phyloP scores from a whole-genome alignment of 1,140 invertebrate genomes.

The Drosophila carrolli region DNA sequence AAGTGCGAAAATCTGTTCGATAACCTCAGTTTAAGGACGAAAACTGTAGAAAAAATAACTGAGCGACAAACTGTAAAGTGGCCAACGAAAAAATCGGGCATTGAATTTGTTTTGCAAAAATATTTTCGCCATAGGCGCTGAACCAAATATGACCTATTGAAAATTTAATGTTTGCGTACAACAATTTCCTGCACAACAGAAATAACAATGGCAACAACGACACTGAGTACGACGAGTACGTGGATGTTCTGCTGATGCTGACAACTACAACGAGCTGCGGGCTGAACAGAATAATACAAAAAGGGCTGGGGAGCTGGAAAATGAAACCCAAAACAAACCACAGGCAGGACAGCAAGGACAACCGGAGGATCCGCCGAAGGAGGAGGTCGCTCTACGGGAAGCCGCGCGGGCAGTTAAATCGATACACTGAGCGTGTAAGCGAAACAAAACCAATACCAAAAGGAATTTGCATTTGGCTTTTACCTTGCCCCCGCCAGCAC shows the following conservation, averaged over 20 bases:
- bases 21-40: conserved; percentile 33
- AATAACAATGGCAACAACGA: conserved; percentile 40
- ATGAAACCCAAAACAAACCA: conserved; percentile 61
- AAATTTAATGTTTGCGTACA: conserved; percentile 79
- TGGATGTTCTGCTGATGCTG: conserved; percentile 48
- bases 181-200: conserved; percentile 67
- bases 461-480: conserved; percentile 70
- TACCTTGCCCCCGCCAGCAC: conserved; percentile 8
- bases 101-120: conserved; percentile 45
- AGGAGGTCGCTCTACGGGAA: conserved; percentile 54
- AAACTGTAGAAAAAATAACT: conserved; percentile 8
- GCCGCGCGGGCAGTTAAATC: conserved; percentile 68
- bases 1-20: conserved; percentile 66
- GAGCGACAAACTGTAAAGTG: conserved; percentile 42
- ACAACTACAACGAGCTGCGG: conserved; percentile 62
- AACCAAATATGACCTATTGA: conserved; percentile 65
- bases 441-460: conserved; percentile 70
- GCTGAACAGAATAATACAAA: conserved; percentile 38
- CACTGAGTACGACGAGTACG: conserved; percentile 18
- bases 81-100: conserved; percentile 18
- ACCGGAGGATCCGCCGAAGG: conserved; percentile 35
- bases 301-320: conserved; percentile 2
- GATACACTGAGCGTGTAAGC: conserved; percentile 70
- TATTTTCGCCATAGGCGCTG: conserved; percentile 19
- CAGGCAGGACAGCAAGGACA: conserved; percentile 38